Conservation (phyloP, 2,113 vertebrate genomes). For the Pseudolaguvia tuberculata region DNA sequence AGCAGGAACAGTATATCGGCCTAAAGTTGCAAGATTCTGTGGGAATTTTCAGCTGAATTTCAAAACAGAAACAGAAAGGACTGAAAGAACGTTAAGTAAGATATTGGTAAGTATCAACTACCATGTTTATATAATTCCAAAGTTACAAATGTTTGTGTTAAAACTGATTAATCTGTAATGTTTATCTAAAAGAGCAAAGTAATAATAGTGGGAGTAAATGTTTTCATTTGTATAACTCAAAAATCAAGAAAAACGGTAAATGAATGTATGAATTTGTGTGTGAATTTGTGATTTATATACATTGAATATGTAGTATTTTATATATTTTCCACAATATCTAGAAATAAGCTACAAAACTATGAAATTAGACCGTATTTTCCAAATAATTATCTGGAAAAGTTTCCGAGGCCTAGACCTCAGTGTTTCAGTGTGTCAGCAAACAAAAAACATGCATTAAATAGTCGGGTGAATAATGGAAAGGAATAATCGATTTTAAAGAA, state of each 20-base stretch:
- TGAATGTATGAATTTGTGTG: background rate
- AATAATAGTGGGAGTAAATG: too few species aligned
- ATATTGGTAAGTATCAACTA: slow-evolving; percentile 29
- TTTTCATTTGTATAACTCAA: background rate
- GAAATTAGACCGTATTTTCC: background rate
- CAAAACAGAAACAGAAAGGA: slow-evolving; percentile 8
- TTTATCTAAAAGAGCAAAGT: too few species aligned
- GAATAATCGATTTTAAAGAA: slow-evolving; percentile 47
- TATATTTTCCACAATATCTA: background rate
- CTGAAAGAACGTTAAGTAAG: slow-evolving; percentile 1
- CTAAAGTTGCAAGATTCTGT: slow-evolving; percentile 4
- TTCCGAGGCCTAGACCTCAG: background rate
- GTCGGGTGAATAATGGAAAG: slow-evolving; percentile 34
- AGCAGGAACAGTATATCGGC: slow-evolving; percentile 21
- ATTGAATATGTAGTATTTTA: background rate
- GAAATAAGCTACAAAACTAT: background rate
- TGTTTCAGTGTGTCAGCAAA: slow-evolving; percentile 13
- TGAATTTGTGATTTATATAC: background rate
- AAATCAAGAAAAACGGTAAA: background rate
- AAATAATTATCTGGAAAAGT: background rate
- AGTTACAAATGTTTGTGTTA: background rate
- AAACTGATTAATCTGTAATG: background rate
- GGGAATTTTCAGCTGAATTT: slow-evolving; percentile 17
- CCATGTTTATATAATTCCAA: background rate
- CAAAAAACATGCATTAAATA: slow-evolving; percentile 6